Conservation (phyloP, 2,113 vertebrate genomes). For the Nansenia antarctica region DNA sequence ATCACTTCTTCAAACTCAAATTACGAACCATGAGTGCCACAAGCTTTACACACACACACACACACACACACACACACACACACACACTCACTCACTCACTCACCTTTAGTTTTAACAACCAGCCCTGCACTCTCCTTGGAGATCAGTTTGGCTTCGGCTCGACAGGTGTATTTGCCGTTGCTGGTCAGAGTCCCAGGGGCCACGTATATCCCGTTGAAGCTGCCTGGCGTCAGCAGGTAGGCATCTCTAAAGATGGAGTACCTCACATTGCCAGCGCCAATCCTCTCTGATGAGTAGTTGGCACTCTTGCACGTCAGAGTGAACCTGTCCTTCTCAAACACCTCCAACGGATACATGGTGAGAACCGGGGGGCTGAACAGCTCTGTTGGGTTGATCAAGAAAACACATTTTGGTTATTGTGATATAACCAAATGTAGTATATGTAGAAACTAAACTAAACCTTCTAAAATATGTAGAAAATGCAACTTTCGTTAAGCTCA, state of each 20-base stretch:
- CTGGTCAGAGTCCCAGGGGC: accelerated
- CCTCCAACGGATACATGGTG: conserved; percentile 42
- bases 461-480: too few relatives aligned
- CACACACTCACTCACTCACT: neutral
- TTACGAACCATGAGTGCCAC: too few relatives aligned
- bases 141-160: conserved; percentile 57
- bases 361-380: conserved; percentile 73
- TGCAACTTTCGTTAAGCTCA: too few relatives aligned
- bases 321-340: conserved; percentile 60
- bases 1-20: too few relatives aligned
- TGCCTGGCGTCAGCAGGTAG: accelerated
- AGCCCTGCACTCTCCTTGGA: conserved; percentile 51
- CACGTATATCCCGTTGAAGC: accelerated
- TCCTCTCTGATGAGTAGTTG: conserved; percentile 23
- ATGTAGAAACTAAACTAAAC: too few relatives aligned
- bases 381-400: conserved; percentile 54
- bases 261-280: conserved; percentile 38
- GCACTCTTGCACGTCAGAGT: conserved; percentile 62
- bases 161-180: conserved; percentile 59
- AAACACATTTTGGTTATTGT: neutral
- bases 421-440: too few relatives aligned
- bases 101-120: conserved; percentile 67
- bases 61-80: too few relatives aligned
- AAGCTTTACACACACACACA: too few relatives aligned
- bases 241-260: conserved; percentile 53